Evolutionary conservation across 2,888 invertebrate genomes (phyloP), one percentile per base, ranked within the genome.

Genomic region (Leistus spinibarbis): DNA sequence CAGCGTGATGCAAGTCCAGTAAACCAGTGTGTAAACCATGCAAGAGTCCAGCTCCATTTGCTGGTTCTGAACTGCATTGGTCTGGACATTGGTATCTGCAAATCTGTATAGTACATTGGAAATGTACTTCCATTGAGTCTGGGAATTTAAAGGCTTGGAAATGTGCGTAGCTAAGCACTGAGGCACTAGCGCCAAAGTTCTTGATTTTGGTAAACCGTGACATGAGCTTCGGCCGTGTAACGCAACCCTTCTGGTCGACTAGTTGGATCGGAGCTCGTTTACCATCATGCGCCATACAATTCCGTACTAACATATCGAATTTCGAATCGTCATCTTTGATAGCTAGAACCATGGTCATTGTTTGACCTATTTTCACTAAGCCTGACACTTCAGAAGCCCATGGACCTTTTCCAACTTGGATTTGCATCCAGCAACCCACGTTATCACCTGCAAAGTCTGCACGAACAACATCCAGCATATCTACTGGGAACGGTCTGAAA

Each of bases 371-470:
- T 86, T 97, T 97, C 0, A 97, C 97, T 66, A 97, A 88, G 0
- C 97, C 97, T 0, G 96, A 95, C 0, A 97, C 97, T 86, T 97
- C 97, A 0, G 96, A 95, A 9, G 97, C 96, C 96, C 97, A 97
- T 0, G 97, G 97, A 20, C 96, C 96, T 83, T 95, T 96, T 56
- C 96, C 96, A 2, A 96, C 95, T 88, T 97, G 97, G 79, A 97
- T 97, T 84, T 97, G 96, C 97, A 97, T 97, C 97, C 97, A 97
- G 86, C 97, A 97, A 17, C 96, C 96, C 1, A 97, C 96, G 82
- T 97, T 97, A 81, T 97, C 97, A 0, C 97, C 97, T 76, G 96
- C 96, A 80, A 97, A 97, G 81, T 97, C 96, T 2, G 97, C 96
- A 69, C 96, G 87, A n/a, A 97, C 96, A 3, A 97, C 96, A 84